Conservation (phyloP, 1,140 invertebrate species). For the Sweltsa coloradensis region DNA sequence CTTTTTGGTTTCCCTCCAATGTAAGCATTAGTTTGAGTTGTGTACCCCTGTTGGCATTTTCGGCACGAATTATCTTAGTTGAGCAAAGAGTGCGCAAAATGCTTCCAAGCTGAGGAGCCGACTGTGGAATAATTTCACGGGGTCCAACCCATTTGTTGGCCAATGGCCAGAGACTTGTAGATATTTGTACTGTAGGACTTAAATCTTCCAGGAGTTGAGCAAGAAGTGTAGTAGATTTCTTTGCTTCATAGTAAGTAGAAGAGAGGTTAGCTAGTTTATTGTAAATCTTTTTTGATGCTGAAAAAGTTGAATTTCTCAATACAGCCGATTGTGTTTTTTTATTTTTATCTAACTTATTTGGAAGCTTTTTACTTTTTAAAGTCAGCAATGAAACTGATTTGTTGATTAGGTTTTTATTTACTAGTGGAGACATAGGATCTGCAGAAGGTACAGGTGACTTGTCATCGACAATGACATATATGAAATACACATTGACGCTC, state of each 20-base stretch:
- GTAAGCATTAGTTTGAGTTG: conserved; percentile 78
- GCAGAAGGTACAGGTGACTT: no score
- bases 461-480: conserved; percentile 29
- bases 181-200: conserved; percentile 3
- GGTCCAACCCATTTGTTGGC: conserved; percentile 43
- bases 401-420: no score
- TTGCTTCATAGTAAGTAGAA: conserved; percentile 1
- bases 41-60: conserved; percentile 66
- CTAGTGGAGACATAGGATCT: no score
- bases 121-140: conserved; percentile 48
- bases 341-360: no score
- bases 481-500: conserved; percentile 28
- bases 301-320: conserved; percentile 1
- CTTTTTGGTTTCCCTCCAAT: conserved; percentile 62
- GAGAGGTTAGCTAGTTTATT: conserved; percentile 20
- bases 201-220: conserved; percentile 6
- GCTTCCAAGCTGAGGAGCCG: conserved; percentile 48
- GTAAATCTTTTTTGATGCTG: conserved; percentile 1
- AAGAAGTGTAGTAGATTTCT: not conserved
- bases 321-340: not conserved
- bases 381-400: no score
- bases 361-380: no score
- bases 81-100: conserved; percentile 55
- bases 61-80: conserved; percentile 56
- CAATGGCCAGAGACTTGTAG: conserved; percentile 1